These are phyloP conservation scores for Lophotis ruficrista DNA, from an alignment of 2,113 vertebrate genomes.

Conservation along the genomic window DNA sequence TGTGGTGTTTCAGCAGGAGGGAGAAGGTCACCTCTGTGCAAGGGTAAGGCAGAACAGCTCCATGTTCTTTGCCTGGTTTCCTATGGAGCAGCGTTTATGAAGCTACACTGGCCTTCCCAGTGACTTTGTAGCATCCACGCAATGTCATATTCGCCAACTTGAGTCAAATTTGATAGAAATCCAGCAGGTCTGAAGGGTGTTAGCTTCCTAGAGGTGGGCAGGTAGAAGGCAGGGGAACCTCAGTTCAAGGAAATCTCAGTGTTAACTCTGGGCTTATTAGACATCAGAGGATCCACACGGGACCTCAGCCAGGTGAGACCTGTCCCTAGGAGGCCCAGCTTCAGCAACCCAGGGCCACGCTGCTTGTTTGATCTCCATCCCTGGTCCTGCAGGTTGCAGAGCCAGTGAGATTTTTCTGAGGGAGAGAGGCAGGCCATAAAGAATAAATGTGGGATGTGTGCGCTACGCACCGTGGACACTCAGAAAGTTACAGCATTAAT, in stretches of 20 bases:
- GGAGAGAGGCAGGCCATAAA: not conserved
- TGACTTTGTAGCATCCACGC: not conserved
- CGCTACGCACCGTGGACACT: too few species aligned
- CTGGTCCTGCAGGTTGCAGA: not conserved
- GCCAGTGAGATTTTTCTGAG: not conserved
- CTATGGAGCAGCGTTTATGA: rapidly evolving
- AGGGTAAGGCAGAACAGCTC: not conserved
- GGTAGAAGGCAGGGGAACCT: not conserved
- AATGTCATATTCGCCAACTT: not conserved
- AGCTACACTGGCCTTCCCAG: not conserved
- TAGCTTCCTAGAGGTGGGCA: not conserved
- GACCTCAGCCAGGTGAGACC: not conserved
- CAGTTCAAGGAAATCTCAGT: not conserved
- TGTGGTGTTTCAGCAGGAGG: not conserved
- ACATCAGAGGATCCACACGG: not conserved
- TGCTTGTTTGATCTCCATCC: not conserved
- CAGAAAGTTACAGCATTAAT: not conserved
- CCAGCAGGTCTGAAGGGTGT: not conserved
- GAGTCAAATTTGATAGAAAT: not conserved
- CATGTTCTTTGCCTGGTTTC: not conserved
- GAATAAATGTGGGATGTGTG: not conserved
- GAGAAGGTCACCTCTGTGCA: not conserved
- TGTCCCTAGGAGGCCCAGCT: not conserved
- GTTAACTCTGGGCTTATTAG: not conserved
- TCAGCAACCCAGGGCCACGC: not conserved